Evolutionary conservation across 2,797 vertebrate genomes (phyloP).

Genomic region (Siniperca undulata): DNA sequence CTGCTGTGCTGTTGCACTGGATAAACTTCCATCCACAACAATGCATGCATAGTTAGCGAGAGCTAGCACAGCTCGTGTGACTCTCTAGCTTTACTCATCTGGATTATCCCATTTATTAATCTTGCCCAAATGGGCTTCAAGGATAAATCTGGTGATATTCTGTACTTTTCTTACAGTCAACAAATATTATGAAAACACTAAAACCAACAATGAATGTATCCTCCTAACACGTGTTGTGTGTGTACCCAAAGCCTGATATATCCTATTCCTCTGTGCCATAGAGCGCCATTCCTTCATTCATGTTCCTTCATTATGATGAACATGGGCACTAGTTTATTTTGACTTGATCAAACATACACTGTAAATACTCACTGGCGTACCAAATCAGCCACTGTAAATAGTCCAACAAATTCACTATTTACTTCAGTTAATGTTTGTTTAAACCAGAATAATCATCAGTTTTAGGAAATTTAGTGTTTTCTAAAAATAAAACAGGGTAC

Average conservation of each 20-base stretch:
- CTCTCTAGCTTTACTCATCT: background rate
- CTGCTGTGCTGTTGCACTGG: background rate
- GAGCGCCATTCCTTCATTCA: background rate
- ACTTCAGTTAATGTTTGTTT: background rate
- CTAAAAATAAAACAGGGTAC: no score
- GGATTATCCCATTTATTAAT: background rate
- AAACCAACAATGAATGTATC: background rate
- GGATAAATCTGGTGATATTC: background rate
- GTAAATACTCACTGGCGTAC: background rate
- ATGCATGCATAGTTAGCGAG: background rate
- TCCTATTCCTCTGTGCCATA: background rate
- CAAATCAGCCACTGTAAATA: background rate
- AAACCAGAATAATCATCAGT: background rate
- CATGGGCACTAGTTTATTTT: background rate
- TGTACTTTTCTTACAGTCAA: background rate
- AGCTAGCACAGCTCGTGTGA: background rate
- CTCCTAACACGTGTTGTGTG: background rate
- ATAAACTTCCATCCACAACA: background rate
- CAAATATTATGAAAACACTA: background rate
- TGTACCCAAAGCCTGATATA: background rate
- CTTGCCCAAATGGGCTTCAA: background rate
- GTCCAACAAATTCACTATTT: background rate
- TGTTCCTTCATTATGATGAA: background rate
- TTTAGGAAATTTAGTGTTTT: background rate
- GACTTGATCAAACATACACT: background rate